A percentile compares a stretch with the other conserved stretches of the same genome.
These are phyloP conservation scores for Proisotoma minuta DNA, from an alignment of 2,888 invertebrate species.

Conservation along the genomic window DNA sequence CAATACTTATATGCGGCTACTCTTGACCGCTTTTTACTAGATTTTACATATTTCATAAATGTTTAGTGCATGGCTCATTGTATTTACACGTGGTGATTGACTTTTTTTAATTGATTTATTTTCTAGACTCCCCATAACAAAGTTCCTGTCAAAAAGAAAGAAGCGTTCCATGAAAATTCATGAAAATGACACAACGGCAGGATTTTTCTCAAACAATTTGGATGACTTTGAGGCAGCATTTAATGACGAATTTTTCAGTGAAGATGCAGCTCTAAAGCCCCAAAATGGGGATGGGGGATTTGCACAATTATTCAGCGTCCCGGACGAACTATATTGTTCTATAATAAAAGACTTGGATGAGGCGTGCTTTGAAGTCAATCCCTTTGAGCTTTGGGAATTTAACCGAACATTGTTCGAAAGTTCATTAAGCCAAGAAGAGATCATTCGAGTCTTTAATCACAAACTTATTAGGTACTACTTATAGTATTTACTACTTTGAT, in stretches of 20 bases:
- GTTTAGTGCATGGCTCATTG: too few relatives aligned
- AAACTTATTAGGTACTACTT: constrained; percentile 53
- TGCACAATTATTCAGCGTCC: constrained; percentile 60
- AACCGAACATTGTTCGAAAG: constrained; percentile 56
- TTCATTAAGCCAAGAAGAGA: constrained; percentile 60
- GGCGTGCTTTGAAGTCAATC: constrained; percentile 62
- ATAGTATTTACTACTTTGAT: not conserved
- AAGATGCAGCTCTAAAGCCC: not conserved
- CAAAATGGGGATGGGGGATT: constrained; percentile 45
- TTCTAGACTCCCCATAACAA: constrained; percentile 42
- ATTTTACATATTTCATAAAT: too few relatives aligned
- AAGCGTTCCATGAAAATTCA: constrained; percentile 9
- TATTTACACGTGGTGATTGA: too few relatives aligned
- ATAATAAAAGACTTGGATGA: constrained; percentile 60
- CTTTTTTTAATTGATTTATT: not conserved
- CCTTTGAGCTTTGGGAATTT: constrained; percentile 68
- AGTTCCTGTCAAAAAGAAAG: constrained; percentile 21
- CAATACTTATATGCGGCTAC: too few relatives aligned
- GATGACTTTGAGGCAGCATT: constrained; percentile 37
- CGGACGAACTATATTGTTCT: constrained; percentile 60
- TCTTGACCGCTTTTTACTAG: too few relatives aligned
- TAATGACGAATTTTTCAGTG: constrained; percentile 30
- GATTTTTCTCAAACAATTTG: constrained; percentile 28
- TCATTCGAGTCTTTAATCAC: constrained; percentile 60
- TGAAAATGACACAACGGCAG: not conserved